Base-by-base conservation (phyloP, 2,113 vertebrate species). In the Petaurus breviceps region DNA sequence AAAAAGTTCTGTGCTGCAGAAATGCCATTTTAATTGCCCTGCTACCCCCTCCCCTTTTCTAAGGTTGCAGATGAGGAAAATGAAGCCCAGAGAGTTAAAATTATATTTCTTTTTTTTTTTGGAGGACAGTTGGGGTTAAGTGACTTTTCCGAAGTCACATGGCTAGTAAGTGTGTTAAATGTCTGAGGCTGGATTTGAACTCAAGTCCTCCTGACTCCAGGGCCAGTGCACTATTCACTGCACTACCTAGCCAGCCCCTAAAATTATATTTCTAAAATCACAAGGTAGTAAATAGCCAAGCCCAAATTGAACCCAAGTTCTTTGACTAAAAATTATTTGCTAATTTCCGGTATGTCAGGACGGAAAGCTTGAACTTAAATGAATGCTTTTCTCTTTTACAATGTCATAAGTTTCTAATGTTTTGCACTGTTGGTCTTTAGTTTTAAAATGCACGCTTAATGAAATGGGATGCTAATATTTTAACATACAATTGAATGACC, bases 71-170 rank as follows among this genome's bases (percentile, higher is more conserved):
- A 93, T 93, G 46, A 92, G 22, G 94, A 92, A 46, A 96, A 68
- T 93, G 93, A 93, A 24, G 93, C 19, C 51, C 90, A 93, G 43
- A 94, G 53, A 93, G 57, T 61, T 94, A 91, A 61, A 61, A 8
- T 95, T 94, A 91, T 8, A 91, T 89, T 47, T 91, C 57, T 92
- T n/a, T n/a, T n/a, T n/a, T n/a, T n/a, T n/a, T n/a, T n/a, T n/a
- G n/a, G n/a, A n/a, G n/a, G n/a, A n/a, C n/a, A n/a, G n/a, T n/a
- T n/a, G n/a, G n/a, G n/a, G n/a, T n/a, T n/a, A n/a, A n/a, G n/a
- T n/a, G n/a, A n/a, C n/a, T n/a, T n/a, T n/a, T n/a, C n/a, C n/a
- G n/a, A n/a, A n/a, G n/a, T n/a, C n/a, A n/a, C n/a, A n/a, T n/a
- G n/a, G n/a, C n/a, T n/a, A n/a, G n/a, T n/a, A n/a, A n/a, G n/a